Conservation (phyloP, 2,113 vertebrate genomes). For the Cariama cristata region DNA sequence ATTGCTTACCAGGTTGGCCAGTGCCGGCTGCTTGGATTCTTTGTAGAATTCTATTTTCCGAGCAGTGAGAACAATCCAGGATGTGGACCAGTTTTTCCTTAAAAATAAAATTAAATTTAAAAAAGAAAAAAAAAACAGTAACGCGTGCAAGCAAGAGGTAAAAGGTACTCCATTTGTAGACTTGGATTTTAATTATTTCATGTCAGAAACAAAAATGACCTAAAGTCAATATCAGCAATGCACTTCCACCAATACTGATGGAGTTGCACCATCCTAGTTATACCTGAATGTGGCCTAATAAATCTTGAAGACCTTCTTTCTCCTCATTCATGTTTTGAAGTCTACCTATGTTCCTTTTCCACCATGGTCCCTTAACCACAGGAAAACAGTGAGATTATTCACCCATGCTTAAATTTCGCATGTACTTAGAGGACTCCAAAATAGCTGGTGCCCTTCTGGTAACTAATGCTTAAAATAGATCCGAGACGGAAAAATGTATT, state of each 20-base stretch:
- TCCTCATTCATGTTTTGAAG: background rate
- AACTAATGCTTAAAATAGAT: background rate
- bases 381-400: background rate
- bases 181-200: background rate
- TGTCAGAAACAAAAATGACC: background rate
- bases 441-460: background rate
- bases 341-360: background rate
- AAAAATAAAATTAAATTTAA: background rate
- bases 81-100: constrained; percentile 91
- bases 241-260: background rate
- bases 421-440: background rate
- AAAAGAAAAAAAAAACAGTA: background rate
- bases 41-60: constrained; percentile 89
- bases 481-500: background rate
- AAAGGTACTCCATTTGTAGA: background rate
- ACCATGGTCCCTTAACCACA: background rate
- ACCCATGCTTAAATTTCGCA: background rate
- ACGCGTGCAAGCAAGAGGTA: background rate
- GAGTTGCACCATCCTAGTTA: background rate
- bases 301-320: background rate
- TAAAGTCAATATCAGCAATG: background rate
- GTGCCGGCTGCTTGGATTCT: constrained; percentile 85
- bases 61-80: constrained; percentile 86
- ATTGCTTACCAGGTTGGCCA: constrained; percentile 81
- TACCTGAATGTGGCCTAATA: background rate